These are phyloP conservation scores for Pachypsylla venusta DNA, from an alignment of 1,140 invertebrate species.

Conservation along the genomic window DNA sequence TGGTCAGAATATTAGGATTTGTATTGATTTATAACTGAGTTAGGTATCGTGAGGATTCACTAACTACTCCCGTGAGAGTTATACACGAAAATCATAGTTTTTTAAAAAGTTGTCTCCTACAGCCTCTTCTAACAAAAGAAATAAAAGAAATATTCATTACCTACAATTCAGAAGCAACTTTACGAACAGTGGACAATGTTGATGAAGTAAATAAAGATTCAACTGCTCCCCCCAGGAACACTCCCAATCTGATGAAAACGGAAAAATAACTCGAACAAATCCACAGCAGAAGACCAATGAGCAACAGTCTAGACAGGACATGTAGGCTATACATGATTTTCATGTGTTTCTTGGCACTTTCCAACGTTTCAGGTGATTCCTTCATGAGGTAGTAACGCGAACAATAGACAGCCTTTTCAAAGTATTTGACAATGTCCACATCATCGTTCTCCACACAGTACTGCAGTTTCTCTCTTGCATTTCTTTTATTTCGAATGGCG, in stretches of 20 bases:
- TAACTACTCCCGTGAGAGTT: no score
- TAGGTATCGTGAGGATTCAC: no score
- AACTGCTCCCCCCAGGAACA: background rate
- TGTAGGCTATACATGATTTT: background rate
- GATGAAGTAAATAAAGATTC: background rate
- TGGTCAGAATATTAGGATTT: no score
- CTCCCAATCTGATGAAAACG: background rate
- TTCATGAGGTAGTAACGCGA: constrained; percentile 59
- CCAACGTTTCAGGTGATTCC: constrained; percentile 59
- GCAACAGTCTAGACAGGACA: background rate
- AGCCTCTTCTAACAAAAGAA: no score
- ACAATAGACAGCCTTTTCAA: constrained; percentile 48
- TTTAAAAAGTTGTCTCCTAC: no score
- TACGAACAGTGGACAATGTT: background rate
- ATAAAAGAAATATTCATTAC: no score
- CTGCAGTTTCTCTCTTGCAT: constrained; percentile 40
- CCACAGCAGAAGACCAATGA: background rate
- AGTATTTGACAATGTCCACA: constrained; percentile 50
- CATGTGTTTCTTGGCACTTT: constrained; percentile 60
- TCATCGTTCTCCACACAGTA: constrained; percentile 52
- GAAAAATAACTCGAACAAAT: background rate
- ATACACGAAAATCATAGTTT: no score
- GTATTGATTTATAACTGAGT: no score
- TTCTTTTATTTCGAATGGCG: constrained; percentile 31
- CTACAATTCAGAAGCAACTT: background rate